Evolutionary conservation across 2,113 vertebrate species (phyloP).

Genomic region (Hyaena hyaena): DNA sequence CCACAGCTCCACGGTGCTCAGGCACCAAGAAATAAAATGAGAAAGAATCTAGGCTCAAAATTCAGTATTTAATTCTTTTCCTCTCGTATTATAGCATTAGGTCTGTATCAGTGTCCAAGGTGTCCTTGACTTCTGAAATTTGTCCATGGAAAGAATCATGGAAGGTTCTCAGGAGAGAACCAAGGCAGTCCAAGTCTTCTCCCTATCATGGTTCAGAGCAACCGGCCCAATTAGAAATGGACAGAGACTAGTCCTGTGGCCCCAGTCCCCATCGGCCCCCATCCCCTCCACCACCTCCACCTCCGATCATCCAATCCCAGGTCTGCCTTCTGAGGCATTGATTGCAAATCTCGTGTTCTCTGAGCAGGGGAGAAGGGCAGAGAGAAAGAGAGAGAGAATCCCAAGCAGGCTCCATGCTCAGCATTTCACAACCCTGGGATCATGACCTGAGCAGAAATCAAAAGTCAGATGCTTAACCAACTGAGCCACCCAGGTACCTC

Average conservation of each 20-base stretch:
- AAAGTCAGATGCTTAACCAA: too few relatives aligned
- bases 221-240: not conserved
- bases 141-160: not conserved
- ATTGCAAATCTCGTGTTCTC: not conserved
- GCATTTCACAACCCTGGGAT: too few relatives aligned
- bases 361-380: not conserved
- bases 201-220: not conserved
- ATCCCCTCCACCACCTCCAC: too few relatives aligned
- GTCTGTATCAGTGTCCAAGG: too few relatives aligned
- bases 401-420: too few relatives aligned
- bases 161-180: too few relatives aligned
- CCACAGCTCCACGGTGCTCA: not conserved
- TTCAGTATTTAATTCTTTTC: not conserved
- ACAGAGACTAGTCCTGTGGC: not conserved
- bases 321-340: not conserved
- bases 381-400: too few relatives aligned
- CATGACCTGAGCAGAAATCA: too few relatives aligned
- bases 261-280: not conserved
- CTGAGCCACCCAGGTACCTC: too few relatives aligned
- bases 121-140: not conserved
- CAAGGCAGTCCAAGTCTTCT: not conserved
- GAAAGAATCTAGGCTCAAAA: not conserved
- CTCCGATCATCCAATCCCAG: not conserved
- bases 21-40: not conserved
- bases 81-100: not conserved